Evolutionary conservation across 2,888 invertebrate species (phyloP).

Genomic region (Platycnemis pennipes): DNA sequence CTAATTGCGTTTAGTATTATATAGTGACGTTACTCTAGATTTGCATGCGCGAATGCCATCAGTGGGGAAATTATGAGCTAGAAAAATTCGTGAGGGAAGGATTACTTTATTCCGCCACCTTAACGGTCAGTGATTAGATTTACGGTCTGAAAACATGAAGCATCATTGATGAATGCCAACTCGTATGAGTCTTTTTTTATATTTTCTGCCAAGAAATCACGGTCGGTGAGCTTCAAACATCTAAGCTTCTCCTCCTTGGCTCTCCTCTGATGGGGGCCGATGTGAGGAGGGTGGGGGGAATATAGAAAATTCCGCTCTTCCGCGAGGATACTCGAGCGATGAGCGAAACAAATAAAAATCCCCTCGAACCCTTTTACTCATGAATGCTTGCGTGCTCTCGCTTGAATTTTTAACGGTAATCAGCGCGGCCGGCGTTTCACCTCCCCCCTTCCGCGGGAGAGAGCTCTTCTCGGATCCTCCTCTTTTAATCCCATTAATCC

Average conservation of each 20-base stretch:
- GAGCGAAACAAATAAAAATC: background rate
- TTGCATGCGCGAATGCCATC: too few relatives aligned
- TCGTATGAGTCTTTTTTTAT: background rate
- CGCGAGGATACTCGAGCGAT: background rate
- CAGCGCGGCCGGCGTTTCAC: background rate
- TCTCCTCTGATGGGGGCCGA: background rate
- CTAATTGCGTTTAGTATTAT: too few relatives aligned
- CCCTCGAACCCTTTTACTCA: background rate
- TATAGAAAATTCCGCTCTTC: background rate
- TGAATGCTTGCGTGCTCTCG: background rate
- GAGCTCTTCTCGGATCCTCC: constrained; percentile 25
- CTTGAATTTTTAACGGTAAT: constrained; percentile 27
- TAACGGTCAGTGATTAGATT: background rate
- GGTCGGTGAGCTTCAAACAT: background rate
- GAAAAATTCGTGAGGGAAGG: too few relatives aligned
- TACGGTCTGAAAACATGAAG: background rate
- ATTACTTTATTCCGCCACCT: background rate
- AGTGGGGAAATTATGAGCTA: too few relatives aligned
- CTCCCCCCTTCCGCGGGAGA: background rate
- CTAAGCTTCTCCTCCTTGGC: background rate
- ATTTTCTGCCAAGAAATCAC: background rate
- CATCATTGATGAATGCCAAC: background rate
- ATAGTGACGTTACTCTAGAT: too few relatives aligned
- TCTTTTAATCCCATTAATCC: constrained; percentile 58
- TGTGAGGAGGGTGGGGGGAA: background rate